Evolutionary conservation across 1,140 invertebrate genomes (phyloP).

Genomic region (Metaphire vulgaris): DNA sequence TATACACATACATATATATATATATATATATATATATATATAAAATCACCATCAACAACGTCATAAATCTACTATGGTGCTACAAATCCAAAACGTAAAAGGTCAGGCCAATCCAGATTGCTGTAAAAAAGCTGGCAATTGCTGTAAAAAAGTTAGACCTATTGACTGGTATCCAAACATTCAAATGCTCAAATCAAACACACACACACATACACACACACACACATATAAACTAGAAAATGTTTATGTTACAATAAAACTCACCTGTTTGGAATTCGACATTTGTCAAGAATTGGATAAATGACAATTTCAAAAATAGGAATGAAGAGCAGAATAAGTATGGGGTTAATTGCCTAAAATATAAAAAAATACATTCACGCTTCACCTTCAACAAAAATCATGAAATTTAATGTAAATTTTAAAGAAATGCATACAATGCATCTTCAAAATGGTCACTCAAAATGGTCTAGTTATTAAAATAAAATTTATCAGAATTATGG

Average conservation of each 20-base stretch:
- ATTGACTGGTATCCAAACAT: too few relatives aligned
- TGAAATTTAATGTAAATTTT: neutral
- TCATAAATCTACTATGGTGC: too few relatives aligned
- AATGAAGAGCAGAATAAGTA: constrained; percentile 77
- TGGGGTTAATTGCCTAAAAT: constrained; percentile 62
- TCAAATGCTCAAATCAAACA: neutral
- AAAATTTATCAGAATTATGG: neutral
- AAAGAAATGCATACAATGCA: neutral
- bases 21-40: too few relatives aligned
- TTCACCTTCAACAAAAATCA: too few relatives aligned
- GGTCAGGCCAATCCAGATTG: neutral
- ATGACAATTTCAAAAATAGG: constrained; percentile 72
- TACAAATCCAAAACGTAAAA: neutral
- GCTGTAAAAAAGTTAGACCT: too few relatives aligned
- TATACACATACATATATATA: too few relatives aligned
- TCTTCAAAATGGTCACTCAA: neutral
- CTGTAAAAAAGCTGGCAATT: neutral
- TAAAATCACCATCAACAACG: too few relatives aligned
- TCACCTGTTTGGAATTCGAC: constrained; percentile 44
- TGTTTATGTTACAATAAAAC: too few relatives aligned
- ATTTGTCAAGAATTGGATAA: constrained; percentile 58
- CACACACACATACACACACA: neutral
- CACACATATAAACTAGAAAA: too few relatives aligned
- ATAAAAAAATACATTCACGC: neutral
- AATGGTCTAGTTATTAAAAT: neutral